These are phyloP conservation scores for Abrostola triplasia DNA, from an alignment of 2,888 invertebrate species.

Conservation along the genomic window DNA sequence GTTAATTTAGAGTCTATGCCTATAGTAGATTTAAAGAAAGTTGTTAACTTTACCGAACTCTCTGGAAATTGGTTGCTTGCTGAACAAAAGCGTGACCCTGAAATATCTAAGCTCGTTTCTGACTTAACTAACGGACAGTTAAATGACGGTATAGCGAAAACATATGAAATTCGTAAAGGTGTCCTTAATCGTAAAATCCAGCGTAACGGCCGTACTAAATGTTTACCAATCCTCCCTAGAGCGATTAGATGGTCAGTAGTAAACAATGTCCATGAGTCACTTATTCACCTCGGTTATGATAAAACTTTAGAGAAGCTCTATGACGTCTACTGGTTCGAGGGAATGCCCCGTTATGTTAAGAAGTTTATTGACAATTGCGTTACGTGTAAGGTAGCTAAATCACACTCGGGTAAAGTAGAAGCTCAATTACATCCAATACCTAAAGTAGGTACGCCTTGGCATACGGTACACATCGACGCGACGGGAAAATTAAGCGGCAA, in stretches of 20 bases:
- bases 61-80: neutral
- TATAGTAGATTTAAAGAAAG: neutral
- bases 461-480: conserved; percentile 7
- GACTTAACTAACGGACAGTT: no score
- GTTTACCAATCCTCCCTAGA: neutral
- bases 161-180: neutral
- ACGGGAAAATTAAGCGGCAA: conserved; percentile 3
- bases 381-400: conserved; percentile 50
- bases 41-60: neutral
- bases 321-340: conserved; percentile 12
- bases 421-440: conserved; percentile 48
- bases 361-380: conserved; percentile 21
- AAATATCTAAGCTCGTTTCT: neutral
- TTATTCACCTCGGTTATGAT: conserved; percentile 45
- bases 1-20: no score
- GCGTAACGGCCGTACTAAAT: neutral
- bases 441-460: conserved; percentile 14
- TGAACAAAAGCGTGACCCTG: neutral
- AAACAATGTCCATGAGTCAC: neutral
- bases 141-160: neutral
- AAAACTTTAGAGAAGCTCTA: conserved; percentile 36
- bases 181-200: neutral
- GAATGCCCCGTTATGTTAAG: conserved; percentile 10
- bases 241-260: neutral
- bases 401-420: conserved; percentile 42